phyloP scores from a whole-genome alignment of 2,888 invertebrate genomes.

The Ornithoptera alexandrae region DNA sequence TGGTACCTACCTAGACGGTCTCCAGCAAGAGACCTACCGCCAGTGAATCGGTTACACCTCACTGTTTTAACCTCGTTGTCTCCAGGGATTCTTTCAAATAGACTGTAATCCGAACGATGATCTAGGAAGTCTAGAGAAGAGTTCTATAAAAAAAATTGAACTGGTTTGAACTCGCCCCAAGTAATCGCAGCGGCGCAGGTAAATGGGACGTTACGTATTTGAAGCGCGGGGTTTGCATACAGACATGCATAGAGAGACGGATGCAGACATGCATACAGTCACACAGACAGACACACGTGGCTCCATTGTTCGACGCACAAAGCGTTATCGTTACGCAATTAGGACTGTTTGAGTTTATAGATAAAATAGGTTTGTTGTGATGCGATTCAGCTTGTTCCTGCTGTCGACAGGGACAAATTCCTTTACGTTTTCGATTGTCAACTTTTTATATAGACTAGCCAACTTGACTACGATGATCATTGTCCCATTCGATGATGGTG shows the following conservation, averaged over 20 bases:
- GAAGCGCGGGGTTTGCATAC: not conserved
- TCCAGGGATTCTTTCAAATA: too few species aligned
- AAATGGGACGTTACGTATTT: conserved; percentile 19
- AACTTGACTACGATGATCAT: too few species aligned
- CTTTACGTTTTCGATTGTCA: not conserved
- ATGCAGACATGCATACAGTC: not conserved
- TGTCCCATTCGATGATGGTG: too few species aligned
- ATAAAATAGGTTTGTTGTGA: conserved; percentile 3
- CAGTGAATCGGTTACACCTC: too few species aligned
- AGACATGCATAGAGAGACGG: too few species aligned
- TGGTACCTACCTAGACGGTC: too few species aligned
- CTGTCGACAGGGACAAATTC: too few species aligned
- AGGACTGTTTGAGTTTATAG: conserved; percentile 7
- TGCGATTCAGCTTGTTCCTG: not conserved
- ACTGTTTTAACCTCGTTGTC: too few species aligned
- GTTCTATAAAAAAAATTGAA: not conserved
- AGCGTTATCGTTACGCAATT: conserved; percentile 21
- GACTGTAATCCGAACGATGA: too few species aligned
- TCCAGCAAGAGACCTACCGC: too few species aligned
- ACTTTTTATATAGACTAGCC: not conserved
- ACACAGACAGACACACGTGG: not conserved
- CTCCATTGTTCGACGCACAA: conserved; percentile 20
- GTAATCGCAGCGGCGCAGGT: conserved; percentile 15
- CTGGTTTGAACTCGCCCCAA: not conserved
- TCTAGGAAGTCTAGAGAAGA: too few species aligned